Base-by-base conservation (phyloP, 2,113 vertebrate genomes). In the Pelvicachromis taeniatus region DNA sequence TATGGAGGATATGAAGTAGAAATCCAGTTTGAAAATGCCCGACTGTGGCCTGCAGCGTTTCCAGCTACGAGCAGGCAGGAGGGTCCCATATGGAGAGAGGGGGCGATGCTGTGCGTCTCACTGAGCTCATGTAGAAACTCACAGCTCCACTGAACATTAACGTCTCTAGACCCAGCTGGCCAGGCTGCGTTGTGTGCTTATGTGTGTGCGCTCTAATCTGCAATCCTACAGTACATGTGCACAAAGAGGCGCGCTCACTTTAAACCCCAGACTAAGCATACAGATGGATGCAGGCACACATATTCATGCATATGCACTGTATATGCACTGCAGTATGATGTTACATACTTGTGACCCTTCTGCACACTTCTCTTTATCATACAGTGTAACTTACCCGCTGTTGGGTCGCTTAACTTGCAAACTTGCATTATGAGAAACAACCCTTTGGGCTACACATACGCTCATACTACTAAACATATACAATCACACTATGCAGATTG, bases 71-170 rank as follows among this genome's bases (percentile, higher is more conserved):
- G 85, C 63, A 61, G 87, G 63, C 85, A 83, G 78, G 85, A 91
- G 77, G 93, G 92, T 91, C 94, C 94, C 94, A 95, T 94, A 95
- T 94, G 94, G 94, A 91, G 88, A 82, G 87, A 50, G 11, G 59
- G 88, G 86, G 88, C 29, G 29, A 93, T 90, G 89, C 86, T 91
- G 87, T 85, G 77, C 86, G 77, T 89, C 89, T 91, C 90, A 91
- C 88, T 93, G 93, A 93, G 85, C 88, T 89, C 87, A 89, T 92
- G 87, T 88, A 89, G 50, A 81, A 89, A 92, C 85, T 88, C 87
- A 23, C 81, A 79, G 93, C 92, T 92, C 87, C 88, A 93, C 85
- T 94, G 93, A 94, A 93, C 94, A 94, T 94, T 93, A 88, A 91
- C 92, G 90, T 93, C 85, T 52, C 85, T 23, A 91, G 86, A 88